A percentile compares a stretch with the other conserved stretches of the same genome.
phyloP scores from a whole-genome alignment of 2,888 invertebrate genomes.

The Marasmarcha lunaedactyla region DNA sequence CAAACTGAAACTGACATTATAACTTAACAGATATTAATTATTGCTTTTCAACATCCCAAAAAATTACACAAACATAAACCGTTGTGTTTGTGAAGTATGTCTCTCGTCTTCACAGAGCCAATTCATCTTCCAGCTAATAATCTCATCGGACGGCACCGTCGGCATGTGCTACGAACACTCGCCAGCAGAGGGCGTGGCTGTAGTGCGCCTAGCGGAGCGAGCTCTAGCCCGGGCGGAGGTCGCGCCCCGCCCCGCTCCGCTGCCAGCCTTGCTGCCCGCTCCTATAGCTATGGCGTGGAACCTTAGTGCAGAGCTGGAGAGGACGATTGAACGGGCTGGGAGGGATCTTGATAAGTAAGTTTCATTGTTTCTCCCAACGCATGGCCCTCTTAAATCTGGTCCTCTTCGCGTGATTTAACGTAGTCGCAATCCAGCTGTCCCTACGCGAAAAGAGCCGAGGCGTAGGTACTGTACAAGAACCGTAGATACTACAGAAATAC shows the following conservation, averaged over 20 bases:
- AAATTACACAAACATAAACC: too few species aligned
- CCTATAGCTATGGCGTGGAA: slow-evolving; percentile 83
- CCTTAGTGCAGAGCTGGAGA: slow-evolving; percentile 55
- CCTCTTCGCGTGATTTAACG: too few species aligned
- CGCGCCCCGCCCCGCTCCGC: slow-evolving; percentile 68
- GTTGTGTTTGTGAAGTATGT: too few species aligned
- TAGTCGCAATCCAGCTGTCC: too few species aligned
- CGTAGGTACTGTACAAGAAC: too few species aligned
- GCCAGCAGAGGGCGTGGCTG: slow-evolving; percentile 76
- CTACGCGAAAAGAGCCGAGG: too few species aligned
- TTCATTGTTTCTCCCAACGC: not conserved
- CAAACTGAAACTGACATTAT: too few species aligned
- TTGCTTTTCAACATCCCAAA: too few species aligned
- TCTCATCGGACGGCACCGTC: slow-evolving; percentile 91
- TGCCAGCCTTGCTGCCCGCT: slow-evolving; percentile 76
- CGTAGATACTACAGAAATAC: too few species aligned
- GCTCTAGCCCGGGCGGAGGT: slow-evolving; percentile 67
- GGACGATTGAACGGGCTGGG: slow-evolving; percentile 76
- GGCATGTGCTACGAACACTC: slow-evolving; percentile 98
- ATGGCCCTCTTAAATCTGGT: too few species aligned
- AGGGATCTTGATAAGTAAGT: slow-evolving; percentile 77
- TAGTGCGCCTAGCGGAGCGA: slow-evolving; percentile 58
- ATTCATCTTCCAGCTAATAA: slow-evolving; percentile 72
- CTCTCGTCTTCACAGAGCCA: too few species aligned
- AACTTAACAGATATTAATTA: too few species aligned